Evolutionary conservation across 2,797 vertebrate species (phyloP), one percentile per base, ranked within the genome.

Genomic region (Sebastes matsubarae): DNA sequence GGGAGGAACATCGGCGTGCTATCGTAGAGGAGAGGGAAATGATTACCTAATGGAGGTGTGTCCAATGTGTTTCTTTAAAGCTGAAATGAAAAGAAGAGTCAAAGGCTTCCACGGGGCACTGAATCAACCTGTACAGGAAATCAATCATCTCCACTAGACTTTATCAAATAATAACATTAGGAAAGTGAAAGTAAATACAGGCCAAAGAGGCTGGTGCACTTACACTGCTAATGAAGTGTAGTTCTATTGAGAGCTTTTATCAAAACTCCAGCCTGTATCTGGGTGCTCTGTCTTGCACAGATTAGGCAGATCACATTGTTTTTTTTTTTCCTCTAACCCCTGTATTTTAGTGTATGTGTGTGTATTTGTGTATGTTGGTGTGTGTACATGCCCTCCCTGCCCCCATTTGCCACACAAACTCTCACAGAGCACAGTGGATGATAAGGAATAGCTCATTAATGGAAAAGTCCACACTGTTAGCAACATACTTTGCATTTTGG

Each of bases 11-110:
- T 78, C 69, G 69, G 10, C 7, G 73, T 77, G 79, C 87, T 86
- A 88, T 87, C 75, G 32, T 32, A 9, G 85, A 80, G 77, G 77
- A 85, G 80, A 87, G 76, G 87, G 79, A 79, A 88, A 88, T 76
- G 84, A 89, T 92, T 88, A 86, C 82, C 82, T 86, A 88, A 92
- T 81, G 81, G 89, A 93, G 89, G 90, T 88, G 90, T 91, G 92
- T 88, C 89, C 79, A 73, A 83, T 86, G 88, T 80, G 75, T 91
- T 91, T 82, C 82, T 91, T 90, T 89, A 87, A 86, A 92, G 76
- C 81, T 75, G 64, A 86, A 88, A 93, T 89, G 76, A 89, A 86
- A 87, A 72, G 75, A 79, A 36, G 79, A 89, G 87, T 84, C 86
- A 87, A 68, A 87, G 87, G 82, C 86, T 85, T 88, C 72, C 73